Percentiles rank a stretch among this genome's conserved stretches.
phyloP scores from a whole-genome alignment of 2,113 vertebrate genomes.

The Apus apus region DNA sequence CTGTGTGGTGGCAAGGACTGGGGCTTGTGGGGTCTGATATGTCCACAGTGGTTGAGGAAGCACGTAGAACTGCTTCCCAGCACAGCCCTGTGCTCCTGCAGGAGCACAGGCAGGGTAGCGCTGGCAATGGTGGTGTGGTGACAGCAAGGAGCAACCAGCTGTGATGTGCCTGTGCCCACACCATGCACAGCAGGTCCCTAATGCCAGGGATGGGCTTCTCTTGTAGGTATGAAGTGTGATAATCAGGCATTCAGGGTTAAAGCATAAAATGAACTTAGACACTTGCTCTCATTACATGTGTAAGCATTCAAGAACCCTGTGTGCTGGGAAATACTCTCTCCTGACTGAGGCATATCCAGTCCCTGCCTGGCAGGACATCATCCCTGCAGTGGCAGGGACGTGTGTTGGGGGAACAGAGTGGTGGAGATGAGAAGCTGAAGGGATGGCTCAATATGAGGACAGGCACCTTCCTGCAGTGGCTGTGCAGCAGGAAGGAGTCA shows the following conservation, averaged over 20 bases:
- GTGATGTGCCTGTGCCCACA: too few species aligned
- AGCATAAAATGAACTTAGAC: not conserved
- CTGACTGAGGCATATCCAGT: not conserved
- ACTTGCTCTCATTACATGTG: not conserved
- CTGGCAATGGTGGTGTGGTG: not conserved
- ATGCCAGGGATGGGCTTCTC: not conserved
- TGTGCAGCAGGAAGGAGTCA: not conserved
- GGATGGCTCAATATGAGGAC: accelerated
- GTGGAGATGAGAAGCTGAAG: not conserved
- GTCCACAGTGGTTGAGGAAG: not conserved
- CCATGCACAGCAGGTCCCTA: not conserved
- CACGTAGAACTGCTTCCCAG: accelerated
- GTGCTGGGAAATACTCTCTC: not conserved
- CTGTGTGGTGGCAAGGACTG: not conserved
- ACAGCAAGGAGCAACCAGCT: not conserved
- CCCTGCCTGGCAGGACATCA: not conserved
- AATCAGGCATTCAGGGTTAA: not conserved
- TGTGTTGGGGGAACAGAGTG: not conserved
- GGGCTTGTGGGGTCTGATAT: not conserved
- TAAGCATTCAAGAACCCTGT: not conserved
- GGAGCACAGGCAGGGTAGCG: accelerated
- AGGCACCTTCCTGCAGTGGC: accelerated
- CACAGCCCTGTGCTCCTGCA: accelerated
- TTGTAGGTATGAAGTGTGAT: not conserved
- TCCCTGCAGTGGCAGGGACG: accelerated